Evolutionary conservation across 2,113 vertebrate genomes (phyloP), one percentile per base, ranked within the genome.

Genomic region (Sphyrna mokarran): DNA sequence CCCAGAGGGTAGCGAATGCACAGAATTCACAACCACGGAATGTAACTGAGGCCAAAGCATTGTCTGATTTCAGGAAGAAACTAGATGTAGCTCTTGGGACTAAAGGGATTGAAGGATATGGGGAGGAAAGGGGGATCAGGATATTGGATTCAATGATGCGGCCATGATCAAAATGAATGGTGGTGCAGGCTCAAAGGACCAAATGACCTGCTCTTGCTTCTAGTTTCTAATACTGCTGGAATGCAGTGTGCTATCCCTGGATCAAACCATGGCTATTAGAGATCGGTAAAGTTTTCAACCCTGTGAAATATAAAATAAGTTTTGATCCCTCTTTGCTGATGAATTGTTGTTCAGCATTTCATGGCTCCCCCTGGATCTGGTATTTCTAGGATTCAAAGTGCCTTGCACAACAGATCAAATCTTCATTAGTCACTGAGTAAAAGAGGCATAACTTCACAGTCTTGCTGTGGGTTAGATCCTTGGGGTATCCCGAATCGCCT

Each of bases 341-440:
- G 86, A 89, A 58, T 23, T 89, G 86, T 33, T 89, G 37, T 80
- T 80, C n/a, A 40, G n/a, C 78, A 80, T 89, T 43, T 89, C 86
- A 89, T 33, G 10, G 54, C 8, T 89, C 86, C 86, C 86, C 14
- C 54, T 61, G 29, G 86, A 61, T 9, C 26, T 33, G 86, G 48
- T 89, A 89, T 89, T 80, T 89, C 48, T 58, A 58, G 29, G 86
- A 58, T 48, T 58, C 86, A 3, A 89, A 89, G 54, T 29, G 86
- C 29, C 22, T 58, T 33, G 10, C 23, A 89, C 86, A 89, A 89
- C 86, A 89, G 96, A 95, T 96, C 93, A 94, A n/a, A 37, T 66
- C 95, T 95, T 96, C 96, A 96, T 93, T 95, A 63, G 96, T 97
- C 96, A 96, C 94, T 96, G 96, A 96, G 96, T 96, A 58, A 80